Evolutionary conservation across 2,888 invertebrate genomes (phyloP).

Genomic region (Nomada flava): DNA sequence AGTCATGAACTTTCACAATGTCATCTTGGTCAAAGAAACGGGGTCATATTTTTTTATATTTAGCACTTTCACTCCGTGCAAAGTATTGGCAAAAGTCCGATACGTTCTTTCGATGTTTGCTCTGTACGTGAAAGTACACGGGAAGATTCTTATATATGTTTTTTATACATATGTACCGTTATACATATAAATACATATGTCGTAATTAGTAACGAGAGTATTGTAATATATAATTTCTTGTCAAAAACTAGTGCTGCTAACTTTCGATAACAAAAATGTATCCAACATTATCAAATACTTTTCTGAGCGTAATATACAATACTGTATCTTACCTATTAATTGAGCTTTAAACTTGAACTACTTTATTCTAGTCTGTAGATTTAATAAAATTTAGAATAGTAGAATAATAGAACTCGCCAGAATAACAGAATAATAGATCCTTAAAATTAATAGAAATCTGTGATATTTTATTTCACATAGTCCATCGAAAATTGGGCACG

Average conservation of each 20-base stretch:
- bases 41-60: slow-evolving; percentile 1
- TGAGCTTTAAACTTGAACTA: too few species aligned
- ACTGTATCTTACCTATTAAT: too few species aligned
- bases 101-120: not conserved
- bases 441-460: too few species aligned
- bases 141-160: not conserved
- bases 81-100: not conserved
- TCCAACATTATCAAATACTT: too few species aligned
- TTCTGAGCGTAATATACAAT: too few species aligned
- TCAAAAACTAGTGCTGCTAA: not conserved
- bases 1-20: not conserved
- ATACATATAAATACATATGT: not conserved
- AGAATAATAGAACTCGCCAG: too few species aligned
- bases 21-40: not conserved
- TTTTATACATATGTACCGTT: not conserved
- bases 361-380: too few species aligned
- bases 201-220: not conserved
- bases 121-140: not conserved
- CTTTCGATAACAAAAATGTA: too few species aligned
- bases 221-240: not conserved
- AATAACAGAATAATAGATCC: too few species aligned
- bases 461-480: not conserved
- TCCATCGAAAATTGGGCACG: not conserved
- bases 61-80: not conserved
- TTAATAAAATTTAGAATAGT: too few species aligned